These are phyloP conservation scores for Operophtera brumata DNA, from an alignment of 2,888 invertebrate species.

Conservation along the genomic window DNA sequence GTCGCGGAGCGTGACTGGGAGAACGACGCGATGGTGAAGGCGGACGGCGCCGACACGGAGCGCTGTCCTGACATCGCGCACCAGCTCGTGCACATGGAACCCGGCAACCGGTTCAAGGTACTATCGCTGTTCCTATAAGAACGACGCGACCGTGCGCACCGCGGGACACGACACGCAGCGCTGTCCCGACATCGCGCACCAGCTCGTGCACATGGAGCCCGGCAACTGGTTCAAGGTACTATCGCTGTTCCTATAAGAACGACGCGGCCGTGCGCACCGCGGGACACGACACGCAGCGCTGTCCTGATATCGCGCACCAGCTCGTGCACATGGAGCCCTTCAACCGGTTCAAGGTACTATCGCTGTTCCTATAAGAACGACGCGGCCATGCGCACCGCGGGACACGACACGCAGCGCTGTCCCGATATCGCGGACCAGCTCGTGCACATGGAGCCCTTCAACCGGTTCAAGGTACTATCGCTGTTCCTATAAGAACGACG, in stretches of 20 bases:
- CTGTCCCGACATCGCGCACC: too few species aligned
- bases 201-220: too few species aligned
- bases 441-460: too few species aligned
- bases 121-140: constrained; percentile 53
- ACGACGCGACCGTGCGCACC: too few species aligned
- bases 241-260: too few species aligned
- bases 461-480: constrained; percentile 60
- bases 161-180: too few species aligned
- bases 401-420: too few species aligned
- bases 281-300: constrained; percentile 62
- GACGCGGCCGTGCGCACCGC: constrained; percentile 73
- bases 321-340: constrained; percentile 56
- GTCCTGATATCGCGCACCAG: constrained; percentile 87
- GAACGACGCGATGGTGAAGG: constrained; percentile 77
- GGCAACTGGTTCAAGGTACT: too few species aligned
- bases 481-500: too few species aligned
- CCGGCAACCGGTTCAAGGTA: constrained; percentile 63
- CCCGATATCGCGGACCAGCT: too few species aligned
- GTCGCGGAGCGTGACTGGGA: constrained; percentile 85
- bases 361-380: too few species aligned
- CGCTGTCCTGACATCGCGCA: constrained; percentile 85
- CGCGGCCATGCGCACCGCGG: too few species aligned
- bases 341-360: constrained; percentile 60
- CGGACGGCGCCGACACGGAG: constrained; percentile 55
- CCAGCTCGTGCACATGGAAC: constrained; percentile 75